These are phyloP conservation scores for Hypolimnas misippus DNA, from an alignment of 2,888 invertebrate species.

Conservation along the genomic window DNA sequence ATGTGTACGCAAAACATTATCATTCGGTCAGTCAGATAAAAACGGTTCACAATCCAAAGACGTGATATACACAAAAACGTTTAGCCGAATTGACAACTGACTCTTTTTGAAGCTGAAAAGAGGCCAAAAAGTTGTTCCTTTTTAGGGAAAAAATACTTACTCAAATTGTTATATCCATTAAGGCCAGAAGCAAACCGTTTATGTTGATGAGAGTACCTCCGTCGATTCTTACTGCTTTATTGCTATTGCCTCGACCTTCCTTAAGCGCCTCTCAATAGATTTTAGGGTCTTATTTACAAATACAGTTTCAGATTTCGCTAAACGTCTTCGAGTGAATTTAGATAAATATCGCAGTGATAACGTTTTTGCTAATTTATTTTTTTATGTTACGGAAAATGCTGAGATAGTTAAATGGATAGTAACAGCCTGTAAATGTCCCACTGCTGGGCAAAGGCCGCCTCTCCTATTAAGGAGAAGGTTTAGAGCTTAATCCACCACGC, in stretches of 20 bases:
- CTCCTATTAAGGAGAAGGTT: no score
- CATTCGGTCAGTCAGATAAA: no score
- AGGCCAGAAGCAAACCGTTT: constrained; percentile 29
- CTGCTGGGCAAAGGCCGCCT: no score
- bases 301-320: constrained; percentile 17
- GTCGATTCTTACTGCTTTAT: constrained; percentile 30
- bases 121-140: not conserved
- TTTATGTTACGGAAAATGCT: no score
- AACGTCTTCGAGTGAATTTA: not conserved
- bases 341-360: not conserved
- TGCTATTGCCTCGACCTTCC: constrained; percentile 29
- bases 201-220: constrained; percentile 35
- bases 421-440: no score
- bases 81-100: not conserved
- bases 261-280: constrained; percentile 30
- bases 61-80: not conserved
- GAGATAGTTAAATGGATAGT: no score
- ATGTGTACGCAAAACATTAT: no score
- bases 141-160: not conserved
- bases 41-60: no score
- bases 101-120: not conserved
- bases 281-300: constrained; percentile 32
- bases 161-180: constrained; percentile 22
- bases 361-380: not conserved
- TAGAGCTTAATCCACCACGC: no score